Base-by-base conservation (phyloP, 2,113 vertebrate species). In the Oryzias curvinotus region DNA sequence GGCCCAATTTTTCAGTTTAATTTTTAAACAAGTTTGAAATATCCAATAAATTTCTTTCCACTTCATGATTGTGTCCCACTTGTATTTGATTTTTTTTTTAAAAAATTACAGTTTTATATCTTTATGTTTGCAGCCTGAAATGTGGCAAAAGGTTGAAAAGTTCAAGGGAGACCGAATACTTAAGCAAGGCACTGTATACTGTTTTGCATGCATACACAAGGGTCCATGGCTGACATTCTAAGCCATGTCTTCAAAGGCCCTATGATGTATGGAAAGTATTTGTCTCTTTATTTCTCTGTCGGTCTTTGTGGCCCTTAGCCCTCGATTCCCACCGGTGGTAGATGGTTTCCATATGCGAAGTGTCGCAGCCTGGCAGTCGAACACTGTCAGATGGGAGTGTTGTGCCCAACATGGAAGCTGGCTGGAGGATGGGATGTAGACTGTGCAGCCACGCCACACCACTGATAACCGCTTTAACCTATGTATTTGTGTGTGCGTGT, bases 401-500 rank as follows among this genome's bases (percentile, higher is more conserved):
- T 62, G 0, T 10, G 26, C 84, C 58, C 85, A 87, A 82, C 84
- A 48, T 75, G 85, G 28, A 51, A 66, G 59, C 75, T 66, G 69
- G 63, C 67, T 69, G 55, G 71, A 57, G 67, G 78, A 81, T 83
- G 69, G 80, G 81, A 68, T 83, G 77, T 75, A 66, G 77, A 63
- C 78, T 71, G 77, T 68, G 59, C 55, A 48, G 76, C 78, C 69
- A 78, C 45, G 52, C 73, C 73, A 72, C 75, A 7, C 67, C 28
- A 78, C 78, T 86, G 78, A 78, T 72, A 82, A 72, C 60, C 78
- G 73, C 46, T 81, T 84, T 82, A 85, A 86, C 78, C 60, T 62
- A 18, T 75, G 59, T 62, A 52, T 46, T 52, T 75, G 26, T 59
- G 62, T 60, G 59, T 52, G n/a, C n/a, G 21, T 23, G 25, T 47